phyloP scores from a whole-genome alignment of 53 echinoderm and acorn worm genomes.

The Holothuria scabra region DNA sequence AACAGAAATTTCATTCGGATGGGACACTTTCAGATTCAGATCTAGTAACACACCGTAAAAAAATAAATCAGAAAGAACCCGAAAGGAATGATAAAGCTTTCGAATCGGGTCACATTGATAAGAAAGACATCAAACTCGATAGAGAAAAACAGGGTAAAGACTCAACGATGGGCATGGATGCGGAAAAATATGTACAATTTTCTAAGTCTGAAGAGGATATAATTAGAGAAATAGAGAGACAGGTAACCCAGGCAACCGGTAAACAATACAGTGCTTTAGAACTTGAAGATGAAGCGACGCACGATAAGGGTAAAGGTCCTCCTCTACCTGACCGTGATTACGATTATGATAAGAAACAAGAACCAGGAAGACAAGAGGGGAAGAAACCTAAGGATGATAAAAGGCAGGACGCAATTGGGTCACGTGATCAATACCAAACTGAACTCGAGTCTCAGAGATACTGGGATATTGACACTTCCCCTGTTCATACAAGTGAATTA shows the following conservation, averaged over 20 bases:
- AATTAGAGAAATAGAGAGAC: conserved; percentile 89
- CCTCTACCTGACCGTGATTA: neutral
- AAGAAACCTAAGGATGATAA: neutral
- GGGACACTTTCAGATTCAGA: conserved; percentile 89
- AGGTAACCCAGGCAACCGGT: conserved; percentile 91
- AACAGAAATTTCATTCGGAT: conserved; percentile 67
- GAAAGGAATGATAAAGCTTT: conserved; percentile 11
- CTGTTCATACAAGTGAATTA: conserved; percentile 16
- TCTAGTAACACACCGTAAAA: conserved; percentile 40
- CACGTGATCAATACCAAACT: conserved; percentile 21
- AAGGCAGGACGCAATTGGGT: neutral
- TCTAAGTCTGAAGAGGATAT: conserved; percentile 98
- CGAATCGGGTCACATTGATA: conserved; percentile 23
- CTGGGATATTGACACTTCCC: conserved; percentile 50
- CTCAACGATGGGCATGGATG: conserved; percentile 39
- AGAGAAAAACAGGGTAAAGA: conserved; percentile 74
- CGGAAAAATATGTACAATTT: conserved; percentile 56
- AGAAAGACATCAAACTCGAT: conserved; percentile 36
- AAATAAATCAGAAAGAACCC: conserved; percentile 48
- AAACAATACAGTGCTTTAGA: conserved; percentile 88
- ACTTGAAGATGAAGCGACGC: conserved; percentile 62
- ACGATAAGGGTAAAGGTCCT: neutral
- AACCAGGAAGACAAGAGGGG: neutral
- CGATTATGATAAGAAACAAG: neutral
- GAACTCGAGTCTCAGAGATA: conserved; percentile 33